Evolutionary conservation across 1,140 invertebrate genomes (phyloP).

Genomic region (Halictus rubicundus): DNA sequence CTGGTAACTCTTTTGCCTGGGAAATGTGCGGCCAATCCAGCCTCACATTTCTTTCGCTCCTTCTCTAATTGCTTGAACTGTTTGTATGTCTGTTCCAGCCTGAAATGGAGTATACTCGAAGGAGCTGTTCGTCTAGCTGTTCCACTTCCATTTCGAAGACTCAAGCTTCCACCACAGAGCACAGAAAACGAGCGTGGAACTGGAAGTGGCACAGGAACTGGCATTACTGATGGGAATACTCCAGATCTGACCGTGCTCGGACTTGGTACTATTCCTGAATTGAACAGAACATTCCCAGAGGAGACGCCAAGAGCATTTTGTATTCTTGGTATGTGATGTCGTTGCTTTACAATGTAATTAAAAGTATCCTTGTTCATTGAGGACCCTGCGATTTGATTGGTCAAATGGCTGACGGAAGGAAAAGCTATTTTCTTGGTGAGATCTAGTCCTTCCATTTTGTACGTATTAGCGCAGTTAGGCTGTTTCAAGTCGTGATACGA

Average conservation of each 20-base stretch:
- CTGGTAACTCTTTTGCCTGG: conserved; percentile 91
- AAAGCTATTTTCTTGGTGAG: conserved; percentile 67
- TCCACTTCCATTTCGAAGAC: conserved; percentile 66
- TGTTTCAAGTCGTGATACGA: conserved; percentile 70
- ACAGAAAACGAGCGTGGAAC: conserved; percentile 68
- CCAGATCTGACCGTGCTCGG: conserved; percentile 45
- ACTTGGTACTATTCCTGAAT: conserved; percentile 70
- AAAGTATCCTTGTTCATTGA: conserved; percentile 71
- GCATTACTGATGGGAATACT: conserved; percentile 71
- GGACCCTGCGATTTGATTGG: conserved; percentile 59
- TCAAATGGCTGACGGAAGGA: conserved; percentile 57
- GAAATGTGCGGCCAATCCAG: conserved; percentile 89
- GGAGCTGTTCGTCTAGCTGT: conserved; percentile 81
- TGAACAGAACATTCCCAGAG: conserved; percentile 71
- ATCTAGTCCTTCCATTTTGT: conserved; percentile 73
- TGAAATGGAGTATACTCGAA: conserved; percentile 86
- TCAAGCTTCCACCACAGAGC: conserved; percentile 68
- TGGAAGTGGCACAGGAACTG: conserved; percentile 70
- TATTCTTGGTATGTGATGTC: conserved; percentile 60
- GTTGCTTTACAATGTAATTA: conserved; percentile 72
- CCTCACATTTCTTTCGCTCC: conserved; percentile 92
- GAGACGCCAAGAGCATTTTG: conserved; percentile 57
- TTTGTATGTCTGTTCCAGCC: conserved; percentile 90
- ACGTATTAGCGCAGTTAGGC: conserved; percentile 62
- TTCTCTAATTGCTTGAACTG: conserved; percentile 91